phyloP scores from a whole-genome alignment of 2,888 invertebrate genomes.

The Maniola hyperantus region DNA sequence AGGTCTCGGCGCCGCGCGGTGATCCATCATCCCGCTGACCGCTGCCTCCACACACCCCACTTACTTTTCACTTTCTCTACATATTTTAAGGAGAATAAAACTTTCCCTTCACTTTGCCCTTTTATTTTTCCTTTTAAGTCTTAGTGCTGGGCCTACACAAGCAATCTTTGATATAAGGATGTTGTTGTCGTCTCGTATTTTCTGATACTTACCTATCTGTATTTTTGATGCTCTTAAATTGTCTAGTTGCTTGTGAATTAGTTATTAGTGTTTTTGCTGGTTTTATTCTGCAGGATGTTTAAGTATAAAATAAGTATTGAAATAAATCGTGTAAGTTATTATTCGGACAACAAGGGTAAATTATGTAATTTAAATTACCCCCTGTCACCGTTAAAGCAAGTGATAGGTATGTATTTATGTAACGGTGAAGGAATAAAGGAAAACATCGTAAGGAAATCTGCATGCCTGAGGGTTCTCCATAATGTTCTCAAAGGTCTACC shows the following conservation, averaged over 20 bases:
- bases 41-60: conserved; percentile 68
- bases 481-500: too few species aligned
- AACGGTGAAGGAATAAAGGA: too few species aligned
- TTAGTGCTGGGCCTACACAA: conserved; percentile 34
- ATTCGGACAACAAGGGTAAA: too few species aligned
- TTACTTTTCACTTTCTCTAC: conserved; percentile 83
- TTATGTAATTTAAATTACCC: too few species aligned
- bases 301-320: too few species aligned
- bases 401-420: too few species aligned
- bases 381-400: too few species aligned
- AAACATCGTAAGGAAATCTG: too few species aligned
- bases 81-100: conserved; percentile 83
- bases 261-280: not conserved
- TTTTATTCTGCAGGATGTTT: not conserved
- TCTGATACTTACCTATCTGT: not conserved
- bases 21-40: conserved; percentile 83
- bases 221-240: not conserved
- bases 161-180: conserved; percentile 20
- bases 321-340: too few species aligned
- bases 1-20: conserved; percentile 66
- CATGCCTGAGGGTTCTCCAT: too few species aligned
- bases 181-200: conserved; percentile 12
- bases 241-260: not conserved
- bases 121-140: conserved; percentile 62
- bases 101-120: conserved; percentile 70